These are phyloP conservation scores for Microcebus ravelobensis DNA, from an alignment of 2,113 vertebrate genomes.

Conservation along the genomic window DNA sequence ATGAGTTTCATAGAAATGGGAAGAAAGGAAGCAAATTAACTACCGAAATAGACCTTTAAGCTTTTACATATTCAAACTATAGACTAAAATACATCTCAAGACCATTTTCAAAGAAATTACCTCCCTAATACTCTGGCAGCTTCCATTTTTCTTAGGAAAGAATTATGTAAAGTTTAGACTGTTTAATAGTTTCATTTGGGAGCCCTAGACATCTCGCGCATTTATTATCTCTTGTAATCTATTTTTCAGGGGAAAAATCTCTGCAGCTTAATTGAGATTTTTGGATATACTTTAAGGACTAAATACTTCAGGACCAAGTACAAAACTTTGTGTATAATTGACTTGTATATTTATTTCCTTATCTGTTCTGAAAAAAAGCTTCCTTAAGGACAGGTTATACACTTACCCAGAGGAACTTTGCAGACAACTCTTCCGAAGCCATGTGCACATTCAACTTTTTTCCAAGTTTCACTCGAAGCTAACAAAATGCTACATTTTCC, in stretches of 20 bases:
- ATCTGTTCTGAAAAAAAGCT: neutral
- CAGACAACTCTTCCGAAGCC: constrained; percentile 93
- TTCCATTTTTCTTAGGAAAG: constrained; percentile 34
- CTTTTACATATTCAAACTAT: constrained; percentile 10
- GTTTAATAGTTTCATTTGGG: neutral
- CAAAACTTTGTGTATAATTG: neutral
- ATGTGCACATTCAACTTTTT: constrained; percentile 84
- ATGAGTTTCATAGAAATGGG: constrained; percentile 9
- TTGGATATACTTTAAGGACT: neutral
- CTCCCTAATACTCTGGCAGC: neutral
- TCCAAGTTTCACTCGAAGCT: constrained; percentile 89
- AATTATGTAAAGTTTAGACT: constrained; percentile 6
- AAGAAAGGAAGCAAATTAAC: constrained; percentile 22
- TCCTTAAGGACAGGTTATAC: constrained; percentile 9
- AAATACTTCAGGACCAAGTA: neutral
- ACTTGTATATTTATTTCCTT: neutral
- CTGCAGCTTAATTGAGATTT: neutral
- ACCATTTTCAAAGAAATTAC: neutral
- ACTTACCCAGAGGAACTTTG: constrained; percentile 90
- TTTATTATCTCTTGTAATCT: neutral
- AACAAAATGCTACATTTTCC: constrained; percentile 89
- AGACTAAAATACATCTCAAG: constrained; percentile 6
- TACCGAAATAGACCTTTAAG: constrained; percentile 11
- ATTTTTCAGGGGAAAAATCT: neutral
- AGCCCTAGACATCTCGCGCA: neutral